phyloP scores from a whole-genome alignment of 23 tunicate genomes.

The Trididemnum nubilum region DNA sequence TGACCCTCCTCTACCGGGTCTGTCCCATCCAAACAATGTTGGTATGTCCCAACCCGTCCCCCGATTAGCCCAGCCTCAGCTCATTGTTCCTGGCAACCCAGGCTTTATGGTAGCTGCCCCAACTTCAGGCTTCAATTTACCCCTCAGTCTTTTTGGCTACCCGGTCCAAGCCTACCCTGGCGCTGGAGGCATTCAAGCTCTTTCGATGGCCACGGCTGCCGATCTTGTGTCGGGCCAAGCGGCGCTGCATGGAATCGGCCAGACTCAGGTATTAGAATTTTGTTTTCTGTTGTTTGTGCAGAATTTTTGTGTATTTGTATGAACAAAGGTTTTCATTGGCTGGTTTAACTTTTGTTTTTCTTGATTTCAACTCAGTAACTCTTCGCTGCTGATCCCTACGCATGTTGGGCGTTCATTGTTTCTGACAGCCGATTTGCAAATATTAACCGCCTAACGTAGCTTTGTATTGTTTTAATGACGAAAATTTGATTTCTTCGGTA shows the following conservation, averaged over 20 bases:
- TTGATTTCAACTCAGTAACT: too few relatives aligned
- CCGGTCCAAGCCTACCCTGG: constrained; percentile 8
- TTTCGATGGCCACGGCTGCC: constrained; percentile 12
- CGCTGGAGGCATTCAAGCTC: background rate
- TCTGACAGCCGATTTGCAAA: too few relatives aligned
- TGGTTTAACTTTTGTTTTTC: too few relatives aligned
- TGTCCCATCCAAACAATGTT: background rate
- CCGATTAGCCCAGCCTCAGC: constrained; percentile 10
- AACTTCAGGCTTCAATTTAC: constrained; percentile 12
- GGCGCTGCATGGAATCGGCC: constrained; percentile 12
- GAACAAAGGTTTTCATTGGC: too few relatives aligned
- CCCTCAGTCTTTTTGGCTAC: constrained; percentile 13
- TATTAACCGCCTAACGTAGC: too few relatives aligned
- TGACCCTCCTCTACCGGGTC: background rate
- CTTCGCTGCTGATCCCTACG: too few relatives aligned
- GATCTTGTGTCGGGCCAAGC: background rate
- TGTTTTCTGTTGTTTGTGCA: too few relatives aligned
- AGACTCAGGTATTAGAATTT: too few relatives aligned
- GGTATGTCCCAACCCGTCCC: background rate
- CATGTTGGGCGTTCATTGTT: too few relatives aligned
- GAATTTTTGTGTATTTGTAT: too few relatives aligned
- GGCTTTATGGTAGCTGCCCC: constrained; percentile 29
- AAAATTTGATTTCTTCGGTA: too few relatives aligned
- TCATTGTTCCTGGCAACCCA: constrained; percentile 22
- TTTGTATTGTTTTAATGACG: too few relatives aligned